Base-by-base conservation (phyloP, 2,113 vertebrate genomes). In the Prietella phreatophila region DNA sequence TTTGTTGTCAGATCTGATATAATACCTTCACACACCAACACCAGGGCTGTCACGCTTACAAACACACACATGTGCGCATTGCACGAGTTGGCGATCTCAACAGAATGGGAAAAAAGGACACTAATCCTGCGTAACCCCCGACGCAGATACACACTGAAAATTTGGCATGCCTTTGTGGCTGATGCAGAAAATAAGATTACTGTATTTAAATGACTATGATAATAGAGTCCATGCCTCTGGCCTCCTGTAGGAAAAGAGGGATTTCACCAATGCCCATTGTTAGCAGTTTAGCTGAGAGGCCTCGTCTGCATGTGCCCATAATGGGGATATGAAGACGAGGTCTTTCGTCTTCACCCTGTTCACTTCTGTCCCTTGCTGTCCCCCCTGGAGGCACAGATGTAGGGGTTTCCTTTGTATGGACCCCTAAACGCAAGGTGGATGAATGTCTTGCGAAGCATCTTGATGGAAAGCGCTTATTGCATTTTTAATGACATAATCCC, bases 151-250 rank as follows among this genome's bases (percentile, higher is more conserved):
- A 91, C 90, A 88, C 88, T 92, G 91, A 93, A 95, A 94, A 95
- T 95, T 95, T 95, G 94, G 94, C 94, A 93, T 94, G 95, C 92
- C 95, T 92, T 94, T 95, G 95, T 94, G 95, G 95, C 96, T 96
- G 94, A 96, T 94, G 97, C 97, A 96, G 97, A 97, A 99, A 99
- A 99, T 97, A 96, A 99, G 98, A 99, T 99, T 99, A 99, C 97
- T 98, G 97, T 97, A 99, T 99, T 99, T 98, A 99, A 99, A 99
- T 99, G 96, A 97, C 97, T 99, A 98, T 98, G 97, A 96, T 98
- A 99, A 99, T 99, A 96, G 96, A 93, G 96, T 96, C 93, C 93
- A 96, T 96, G 94, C 94, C 93, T 93, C 92, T 90, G 89, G 93
- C 92, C 94, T 91, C 92, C 93, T 90, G 92, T 92, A 92, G 93